Evolutionary conservation across 1,140 invertebrate species (phyloP).

Genomic region (Doryteuthis pealeii): DNA sequence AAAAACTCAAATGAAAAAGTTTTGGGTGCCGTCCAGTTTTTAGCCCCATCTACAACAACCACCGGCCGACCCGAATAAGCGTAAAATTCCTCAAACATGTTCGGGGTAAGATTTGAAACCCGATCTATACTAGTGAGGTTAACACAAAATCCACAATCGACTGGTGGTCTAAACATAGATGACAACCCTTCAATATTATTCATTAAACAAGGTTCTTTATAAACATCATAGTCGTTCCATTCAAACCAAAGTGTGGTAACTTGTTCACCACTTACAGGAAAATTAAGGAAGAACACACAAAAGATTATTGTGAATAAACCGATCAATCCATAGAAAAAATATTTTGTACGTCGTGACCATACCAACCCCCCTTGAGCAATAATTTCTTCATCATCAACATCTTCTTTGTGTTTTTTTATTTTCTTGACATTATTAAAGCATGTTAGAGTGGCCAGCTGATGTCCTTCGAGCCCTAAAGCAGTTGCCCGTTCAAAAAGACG

Average conservation of each 20-base stretch:
- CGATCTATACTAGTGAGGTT: slow-evolving; percentile 66
- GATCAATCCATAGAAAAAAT: slow-evolving; percentile 16
- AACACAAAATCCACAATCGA: slow-evolving; percentile 77
- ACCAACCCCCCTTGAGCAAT: not conserved
- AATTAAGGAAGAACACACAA: slow-evolving; percentile 35
- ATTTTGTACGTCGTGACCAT: slow-evolving; percentile 6
- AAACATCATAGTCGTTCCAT: slow-evolving; percentile 26
- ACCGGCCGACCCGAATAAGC: slow-evolving; percentile 80
- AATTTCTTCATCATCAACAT: slow-evolving; percentile 19
- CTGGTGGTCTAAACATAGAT: slow-evolving; percentile 74
- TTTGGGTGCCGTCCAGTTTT: slow-evolving; percentile 75
- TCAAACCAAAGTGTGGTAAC: slow-evolving; percentile 31
- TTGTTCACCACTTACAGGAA: slow-evolving; percentile 37
- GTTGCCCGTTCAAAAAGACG: slow-evolving; percentile 38
- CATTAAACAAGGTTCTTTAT: slow-evolving; percentile 55
- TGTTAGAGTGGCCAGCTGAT: slow-evolving; percentile 35
- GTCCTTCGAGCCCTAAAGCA: slow-evolving; percentile 34
- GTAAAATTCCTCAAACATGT: slow-evolving; percentile 65
- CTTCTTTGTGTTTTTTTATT: slow-evolving; percentile 13
- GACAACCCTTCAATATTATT: slow-evolving; percentile 65
- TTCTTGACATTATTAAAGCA: slow-evolving; percentile 22
- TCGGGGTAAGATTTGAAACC: slow-evolving; percentile 62
- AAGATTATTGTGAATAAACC: slow-evolving; percentile 22
- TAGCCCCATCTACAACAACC: slow-evolving; percentile 77
- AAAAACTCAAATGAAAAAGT: slow-evolving; percentile 81